A percentile compares a stretch with the other conserved stretches of the same genome.
These are phyloP conservation scores for Xiphorhynchus elegans DNA, from an alignment of 2,113 vertebrate species.

Conservation along the genomic window DNA sequence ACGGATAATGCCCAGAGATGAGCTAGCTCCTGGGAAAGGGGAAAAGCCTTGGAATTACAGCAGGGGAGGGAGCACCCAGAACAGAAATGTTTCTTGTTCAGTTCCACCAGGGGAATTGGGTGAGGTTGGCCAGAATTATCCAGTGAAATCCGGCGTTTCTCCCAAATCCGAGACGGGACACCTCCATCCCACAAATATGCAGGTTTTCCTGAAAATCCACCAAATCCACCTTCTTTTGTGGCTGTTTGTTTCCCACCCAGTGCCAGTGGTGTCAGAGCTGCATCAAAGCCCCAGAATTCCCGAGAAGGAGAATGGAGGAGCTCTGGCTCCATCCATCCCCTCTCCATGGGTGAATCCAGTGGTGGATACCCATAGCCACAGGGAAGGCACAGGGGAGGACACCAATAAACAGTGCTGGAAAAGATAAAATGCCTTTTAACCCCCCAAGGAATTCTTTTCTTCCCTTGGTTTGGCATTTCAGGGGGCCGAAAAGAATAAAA, in stretches of 20 bases:
- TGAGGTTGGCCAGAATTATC: background rate
- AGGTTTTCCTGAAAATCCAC: background rate
- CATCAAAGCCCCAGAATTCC: background rate
- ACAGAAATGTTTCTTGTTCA: background rate
- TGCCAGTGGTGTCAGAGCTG: background rate
- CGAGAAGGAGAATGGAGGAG: background rate
- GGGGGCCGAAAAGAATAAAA: background rate
- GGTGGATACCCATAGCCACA: background rate
- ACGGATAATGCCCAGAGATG: background rate
- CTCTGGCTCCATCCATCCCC: background rate
- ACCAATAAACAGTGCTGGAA: background rate
- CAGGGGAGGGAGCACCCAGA: background rate
- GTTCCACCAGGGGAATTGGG: background rate
- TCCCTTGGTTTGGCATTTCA: background rate
- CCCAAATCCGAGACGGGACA: background rate
- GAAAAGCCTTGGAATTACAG: background rate
- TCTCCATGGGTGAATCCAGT: background rate
- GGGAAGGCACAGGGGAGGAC: background rate
- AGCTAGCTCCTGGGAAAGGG: background rate
- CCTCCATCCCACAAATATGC: fast-evolving
- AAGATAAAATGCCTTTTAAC: background rate
- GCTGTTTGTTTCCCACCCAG: background rate
- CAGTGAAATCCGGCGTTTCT: background rate
- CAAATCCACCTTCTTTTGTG: background rate
- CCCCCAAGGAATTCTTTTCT: background rate